Conservation (phyloP, 1,140 invertebrate genomes). For the Drosophila novamexicana region DNA sequence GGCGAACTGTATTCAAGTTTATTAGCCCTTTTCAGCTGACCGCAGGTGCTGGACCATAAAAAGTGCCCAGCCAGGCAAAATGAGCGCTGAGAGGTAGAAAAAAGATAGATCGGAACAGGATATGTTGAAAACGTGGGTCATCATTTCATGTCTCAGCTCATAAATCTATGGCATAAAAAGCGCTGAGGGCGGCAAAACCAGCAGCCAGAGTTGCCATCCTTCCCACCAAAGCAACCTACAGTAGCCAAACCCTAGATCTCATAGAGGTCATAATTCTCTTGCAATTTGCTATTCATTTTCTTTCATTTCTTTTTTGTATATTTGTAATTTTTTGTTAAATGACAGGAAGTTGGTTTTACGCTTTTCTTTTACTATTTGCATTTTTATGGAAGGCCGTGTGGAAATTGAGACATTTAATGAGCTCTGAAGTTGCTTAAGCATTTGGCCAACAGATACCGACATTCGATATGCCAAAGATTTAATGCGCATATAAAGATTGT, state of each 20-base stretch:
- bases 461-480: conserved; percentile 53
- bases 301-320: conserved; percentile 26
- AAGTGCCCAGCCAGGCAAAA: conserved; percentile 66
- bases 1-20: conserved; percentile 53
- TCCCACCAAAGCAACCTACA: too few relatives aligned
- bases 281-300: conserved; percentile 59
- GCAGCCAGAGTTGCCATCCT: conserved; percentile 18
- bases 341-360: conserved; percentile 61
- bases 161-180: conserved; percentile 76
- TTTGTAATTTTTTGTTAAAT: conserved; percentile 47
- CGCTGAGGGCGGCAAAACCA: conserved; percentile 57
- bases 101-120: conserved; percentile 33
- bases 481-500: conserved; percentile 73
- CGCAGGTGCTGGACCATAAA: conserved; percentile 78
- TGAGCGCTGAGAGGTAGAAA: conserved; percentile 7
- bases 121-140: conserved; percentile 59
- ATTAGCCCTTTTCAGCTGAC: conserved; percentile 67
- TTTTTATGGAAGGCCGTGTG: conserved; percentile 61
- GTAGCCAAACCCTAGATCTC: conserved; percentile 38
- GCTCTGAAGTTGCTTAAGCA: conserved; percentile 46
- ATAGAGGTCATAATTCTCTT: conserved; percentile 74
- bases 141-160: conserved; percentile 77
- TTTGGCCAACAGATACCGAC: conserved; percentile 32
- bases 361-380: conserved; percentile 65
- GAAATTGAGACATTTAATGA: conserved; percentile 75